Evolutionary conservation across 1,140 invertebrate species (phyloP).

Genomic region (Protaetia brevitarsis): DNA sequence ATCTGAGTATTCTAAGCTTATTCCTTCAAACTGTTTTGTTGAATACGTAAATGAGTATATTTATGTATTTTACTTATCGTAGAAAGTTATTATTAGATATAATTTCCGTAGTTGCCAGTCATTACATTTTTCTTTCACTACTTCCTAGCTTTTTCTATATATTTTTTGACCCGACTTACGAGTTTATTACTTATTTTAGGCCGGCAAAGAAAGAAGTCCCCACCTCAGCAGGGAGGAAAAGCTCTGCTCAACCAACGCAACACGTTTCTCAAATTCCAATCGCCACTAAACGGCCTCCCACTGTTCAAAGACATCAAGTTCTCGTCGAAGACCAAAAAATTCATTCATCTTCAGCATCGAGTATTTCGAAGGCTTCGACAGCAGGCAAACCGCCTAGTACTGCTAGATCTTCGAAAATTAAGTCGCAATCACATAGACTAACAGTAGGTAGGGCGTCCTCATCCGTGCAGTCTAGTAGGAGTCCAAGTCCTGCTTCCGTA

Average conservation of each 20-base stretch:
- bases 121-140: too few species aligned
- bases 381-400: neutral
- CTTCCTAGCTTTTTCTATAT: too few species aligned
- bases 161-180: too few species aligned
- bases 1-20: too few species aligned
- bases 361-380: neutral
- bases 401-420: neutral
- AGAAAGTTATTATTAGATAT: too few species aligned
- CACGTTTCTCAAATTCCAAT: neutral
- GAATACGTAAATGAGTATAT: too few species aligned
- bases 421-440: slow-evolving; percentile 21
- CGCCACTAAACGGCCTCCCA: neutral
- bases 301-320: neutral
- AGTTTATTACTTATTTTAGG: neutral
- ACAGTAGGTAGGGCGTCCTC: neutral
- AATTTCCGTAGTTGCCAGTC: too few species aligned
- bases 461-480: slow-evolving; percentile 14
- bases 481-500: slow-evolving; percentile 1
- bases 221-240: neutral
- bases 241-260: neutral
- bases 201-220: neutral
- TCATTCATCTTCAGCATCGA: neutral
- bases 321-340: slow-evolving; percentile 1
- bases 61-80: too few species aligned
- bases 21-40: too few species aligned